Percentiles rank a stretch among this genome's conserved stretches.
Conservation (phyloP, 2,797 vertebrate genomes). For the Molossus alvarezi region DNA sequence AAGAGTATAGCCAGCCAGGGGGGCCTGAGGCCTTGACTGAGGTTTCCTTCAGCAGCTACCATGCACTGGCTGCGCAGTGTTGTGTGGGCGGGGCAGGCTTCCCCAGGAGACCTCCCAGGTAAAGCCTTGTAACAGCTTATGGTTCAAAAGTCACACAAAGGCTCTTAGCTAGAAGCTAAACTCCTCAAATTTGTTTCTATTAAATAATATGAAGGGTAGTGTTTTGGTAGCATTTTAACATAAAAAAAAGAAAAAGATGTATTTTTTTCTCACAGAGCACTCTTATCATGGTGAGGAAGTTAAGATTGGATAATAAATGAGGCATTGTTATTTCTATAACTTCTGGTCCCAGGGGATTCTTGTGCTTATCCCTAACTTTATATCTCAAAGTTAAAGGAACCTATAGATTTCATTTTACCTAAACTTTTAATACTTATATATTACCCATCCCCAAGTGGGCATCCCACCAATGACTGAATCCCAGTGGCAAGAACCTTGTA, state of each 20-base stretch:
- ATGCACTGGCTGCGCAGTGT: not conserved
- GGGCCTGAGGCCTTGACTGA: not conserved
- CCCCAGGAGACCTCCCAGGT: not conserved
- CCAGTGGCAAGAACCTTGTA: not conserved
- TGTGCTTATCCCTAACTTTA: not conserved
- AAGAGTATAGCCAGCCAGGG: too few species aligned
- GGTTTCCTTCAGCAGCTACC: too few species aligned
- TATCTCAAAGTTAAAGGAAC: not conserved
- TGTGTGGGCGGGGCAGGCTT: not conserved
- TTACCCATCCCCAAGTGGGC: not conserved
- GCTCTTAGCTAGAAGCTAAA: not conserved
- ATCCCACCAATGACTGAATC: not conserved
- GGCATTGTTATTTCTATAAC: not conserved
- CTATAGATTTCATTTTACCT: not conserved
- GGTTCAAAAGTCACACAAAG: not conserved
- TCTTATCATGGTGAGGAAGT: not conserved
- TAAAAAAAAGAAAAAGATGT: not conserved
- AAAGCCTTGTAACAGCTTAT: not conserved
- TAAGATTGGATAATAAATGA: not conserved
- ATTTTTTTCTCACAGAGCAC: not conserved
- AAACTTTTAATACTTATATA: not conserved
- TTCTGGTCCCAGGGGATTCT: not conserved
- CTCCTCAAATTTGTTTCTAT: not conserved
- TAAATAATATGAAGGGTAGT: not conserved
- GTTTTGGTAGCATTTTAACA: not conserved